Evolutionary conservation across 2,797 vertebrate genomes (phyloP).

Genomic region (Semaprochilodus insignis): DNA sequence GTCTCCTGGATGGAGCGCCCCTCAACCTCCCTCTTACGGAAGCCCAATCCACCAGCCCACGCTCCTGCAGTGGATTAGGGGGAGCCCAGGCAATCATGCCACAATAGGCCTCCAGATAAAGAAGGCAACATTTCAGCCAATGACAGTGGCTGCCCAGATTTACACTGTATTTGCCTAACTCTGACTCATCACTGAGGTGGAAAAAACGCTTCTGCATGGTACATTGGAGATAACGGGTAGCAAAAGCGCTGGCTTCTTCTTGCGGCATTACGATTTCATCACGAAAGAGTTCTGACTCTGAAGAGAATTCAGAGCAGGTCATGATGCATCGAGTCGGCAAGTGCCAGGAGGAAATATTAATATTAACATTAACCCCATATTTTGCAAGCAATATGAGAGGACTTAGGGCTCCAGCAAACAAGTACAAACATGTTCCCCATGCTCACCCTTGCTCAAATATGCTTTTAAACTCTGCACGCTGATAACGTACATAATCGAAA

Average conservation of each 20-base stretch:
- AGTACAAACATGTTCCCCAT: slow-evolving; percentile 25
- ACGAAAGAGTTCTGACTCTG: slow-evolving; percentile 38
- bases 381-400: slow-evolving; percentile 47
- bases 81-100: slow-evolving; percentile 47
- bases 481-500: slow-evolving; percentile 30
- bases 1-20: slow-evolving; percentile 54
- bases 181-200: slow-evolving; percentile 51
- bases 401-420: slow-evolving; percentile 35
- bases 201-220: slow-evolving; percentile 40
- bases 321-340: slow-evolving; percentile 47
- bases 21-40: slow-evolving; percentile 31
- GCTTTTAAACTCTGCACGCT: slow-evolving; percentile 28
- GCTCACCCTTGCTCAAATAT: slow-evolving; percentile 15
- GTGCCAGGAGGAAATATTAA: slow-evolving; percentile 51
- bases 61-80: slow-evolving; percentile 55
- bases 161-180: slow-evolving; percentile 53
- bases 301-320: slow-evolving; percentile 46
- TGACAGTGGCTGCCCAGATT: slow-evolving; percentile 51
- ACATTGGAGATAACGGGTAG: slow-evolving; percentile 55
- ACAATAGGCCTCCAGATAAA: slow-evolving; percentile 57
- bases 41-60: slow-evolving; percentile 53
- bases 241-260: slow-evolving; percentile 46
- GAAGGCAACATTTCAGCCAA: slow-evolving; percentile 57
- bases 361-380: slow-evolving; percentile 40
- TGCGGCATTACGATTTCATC: slow-evolving; percentile 54